Evolutionary conservation across 2,888 invertebrate genomes (phyloP).

Genomic region (Philhelius pedissequus): DNA sequence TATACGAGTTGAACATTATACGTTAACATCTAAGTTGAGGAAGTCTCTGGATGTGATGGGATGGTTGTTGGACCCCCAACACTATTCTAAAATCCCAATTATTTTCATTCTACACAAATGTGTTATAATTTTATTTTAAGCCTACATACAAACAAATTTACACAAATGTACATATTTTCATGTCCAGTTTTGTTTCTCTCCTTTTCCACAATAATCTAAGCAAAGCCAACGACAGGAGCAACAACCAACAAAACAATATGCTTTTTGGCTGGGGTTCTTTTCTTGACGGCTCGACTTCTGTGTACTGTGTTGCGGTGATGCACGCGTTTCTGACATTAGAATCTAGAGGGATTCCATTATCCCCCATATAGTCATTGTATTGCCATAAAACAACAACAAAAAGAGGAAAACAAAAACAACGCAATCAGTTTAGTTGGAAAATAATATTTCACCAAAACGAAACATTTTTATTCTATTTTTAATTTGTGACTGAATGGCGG

Average conservation of each 20-base stretch:
- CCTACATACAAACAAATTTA: too few relatives aligned
- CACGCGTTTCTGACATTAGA: conserved; percentile 46
- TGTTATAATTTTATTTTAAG: conserved; percentile 41
- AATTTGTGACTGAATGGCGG: conserved; percentile 52
- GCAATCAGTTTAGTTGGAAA: conserved; percentile 52
- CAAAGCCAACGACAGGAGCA: neutral
- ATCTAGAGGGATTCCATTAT: conserved; percentile 48
- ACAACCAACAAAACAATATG: neutral
- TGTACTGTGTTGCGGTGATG: neutral
- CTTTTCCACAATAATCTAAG: conserved; percentile 22
- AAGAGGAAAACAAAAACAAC: conserved; percentile 36
- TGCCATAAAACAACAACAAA: conserved; percentile 25
- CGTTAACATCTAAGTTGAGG: conserved; percentile 19
- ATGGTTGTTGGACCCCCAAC: conserved; percentile 36
- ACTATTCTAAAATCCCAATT: conserved; percentile 40
- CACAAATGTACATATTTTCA: conserved; percentile 13
- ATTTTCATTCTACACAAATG: conserved; percentile 37
- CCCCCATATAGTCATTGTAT: conserved; percentile 39
- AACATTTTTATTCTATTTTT: conserved; percentile 56
- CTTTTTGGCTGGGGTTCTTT: neutral
- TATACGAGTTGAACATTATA: neutral
- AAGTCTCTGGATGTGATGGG: conserved; percentile 49
- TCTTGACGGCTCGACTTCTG: conserved; percentile 18
- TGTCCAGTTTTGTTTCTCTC: conserved; percentile 24
- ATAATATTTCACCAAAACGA: conserved; percentile 57